Base-by-base conservation (phyloP, 2,888 invertebrate species). In the Nemotelus nigrinus region DNA sequence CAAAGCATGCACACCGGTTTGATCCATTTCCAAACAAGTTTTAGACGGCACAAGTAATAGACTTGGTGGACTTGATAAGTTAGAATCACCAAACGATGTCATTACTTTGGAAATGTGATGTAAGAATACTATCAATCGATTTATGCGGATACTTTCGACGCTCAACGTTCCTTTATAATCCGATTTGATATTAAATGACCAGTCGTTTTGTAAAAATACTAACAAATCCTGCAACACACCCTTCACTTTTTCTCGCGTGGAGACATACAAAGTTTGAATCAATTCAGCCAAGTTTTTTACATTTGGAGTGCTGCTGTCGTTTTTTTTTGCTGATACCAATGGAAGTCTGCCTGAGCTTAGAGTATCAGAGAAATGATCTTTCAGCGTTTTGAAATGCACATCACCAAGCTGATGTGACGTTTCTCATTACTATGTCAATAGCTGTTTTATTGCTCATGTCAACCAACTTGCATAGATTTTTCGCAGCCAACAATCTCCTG, bases 11-110 rank as follows among this genome's bases (percentile, higher is more conserved):
- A 97, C 94, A 76, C 95, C 96, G 80, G 91, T 93, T 81, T 94
- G 93, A 84, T 96, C 95, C 88, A 98, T 93, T 86, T 98, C 97
- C 45, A 96, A 88, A 84, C 97, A 97, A 83, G 96, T 91, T 87
- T 97, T 94, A 2, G 97, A 97, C 58, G 98, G 88, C 65, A 98
- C 91, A 8, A 98, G 89, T 43, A 98, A 88, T 76, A 98, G 89
- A 79, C 96, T 94, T 76, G 94, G 94, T 47, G 93, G 94, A 81
- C 86, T 86, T 81, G 93, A 91, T 86, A 85, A 84, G 39, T 93
- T 93, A 3, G 91, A 89, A 82, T 94, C 94, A 2, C 85, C 84
- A 81, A 87, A 87, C 10, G 85, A 83, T 25, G 83, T 83, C 85
- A 88, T 86, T 0, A 84, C 83, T 76, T 83, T 84, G 1, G 85